phyloP scores from a whole-genome alignment of 2,113 vertebrate species.

The Mormoops blainvillei region DNA sequence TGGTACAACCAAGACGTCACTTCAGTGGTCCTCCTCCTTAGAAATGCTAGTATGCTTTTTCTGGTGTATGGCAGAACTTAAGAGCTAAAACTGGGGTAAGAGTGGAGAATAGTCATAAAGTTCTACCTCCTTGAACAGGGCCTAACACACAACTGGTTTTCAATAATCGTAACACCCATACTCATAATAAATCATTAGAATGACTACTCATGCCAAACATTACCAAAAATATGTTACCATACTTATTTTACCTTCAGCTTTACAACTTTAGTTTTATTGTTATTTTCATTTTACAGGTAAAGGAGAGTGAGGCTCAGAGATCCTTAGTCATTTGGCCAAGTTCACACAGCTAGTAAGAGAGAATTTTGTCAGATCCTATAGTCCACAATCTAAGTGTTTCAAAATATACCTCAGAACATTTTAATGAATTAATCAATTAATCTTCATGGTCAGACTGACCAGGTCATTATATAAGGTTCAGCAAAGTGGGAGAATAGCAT shows the following conservation, averaged over 20 bases:
- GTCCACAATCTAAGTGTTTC: neutral
- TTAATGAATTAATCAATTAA: neutral
- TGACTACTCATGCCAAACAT: neutral
- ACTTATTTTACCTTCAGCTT: neutral
- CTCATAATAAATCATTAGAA: neutral
- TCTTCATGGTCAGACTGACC: neutral
- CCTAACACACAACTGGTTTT: neutral
- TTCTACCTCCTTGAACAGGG: neutral
- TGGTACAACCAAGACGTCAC: neutral
- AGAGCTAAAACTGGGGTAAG: neutral
- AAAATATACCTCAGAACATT: neutral
- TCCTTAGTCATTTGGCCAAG: neutral
- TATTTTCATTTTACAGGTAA: neutral
- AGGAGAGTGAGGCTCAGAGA: neutral
- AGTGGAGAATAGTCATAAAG: neutral
- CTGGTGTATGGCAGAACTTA: neutral
- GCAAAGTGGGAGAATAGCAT: neutral
- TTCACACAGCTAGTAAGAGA: neutral
- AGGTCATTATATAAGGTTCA: neutral
- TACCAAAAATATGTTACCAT: neutral
- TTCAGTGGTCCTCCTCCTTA: neutral
- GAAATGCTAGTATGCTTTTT: neutral
- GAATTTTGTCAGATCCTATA: neutral
- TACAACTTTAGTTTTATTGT: neutral
- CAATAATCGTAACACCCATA: neutral